A percentile compares a stretch with the other conserved stretches of the same genome.
phyloP scores from a whole-genome alignment of 2,113 vertebrate genomes.

The Andinoacara biseriatus region DNA sequence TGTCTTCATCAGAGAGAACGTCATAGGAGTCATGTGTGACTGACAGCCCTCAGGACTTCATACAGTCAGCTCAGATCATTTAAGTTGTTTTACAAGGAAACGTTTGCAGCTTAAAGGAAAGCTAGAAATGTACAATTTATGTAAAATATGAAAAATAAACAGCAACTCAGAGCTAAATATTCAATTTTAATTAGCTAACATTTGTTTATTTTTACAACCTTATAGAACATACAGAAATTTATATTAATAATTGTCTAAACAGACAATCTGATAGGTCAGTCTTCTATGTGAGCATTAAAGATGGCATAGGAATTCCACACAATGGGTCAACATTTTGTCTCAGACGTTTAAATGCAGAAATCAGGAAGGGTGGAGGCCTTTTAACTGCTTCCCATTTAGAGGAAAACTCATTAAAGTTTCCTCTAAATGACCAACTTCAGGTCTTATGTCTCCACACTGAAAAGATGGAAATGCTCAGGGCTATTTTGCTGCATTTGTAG shows the following conservation, averaged over 20 bases:
- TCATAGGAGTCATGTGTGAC: conserved; percentile 31
- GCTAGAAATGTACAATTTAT: conserved; percentile 64
- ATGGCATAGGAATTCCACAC: background rate
- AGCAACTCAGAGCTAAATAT: background rate
- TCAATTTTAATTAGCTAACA: conserved; percentile 63
- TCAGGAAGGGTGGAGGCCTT: background rate
- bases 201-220: conserved; percentile 65
- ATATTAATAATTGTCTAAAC: conserved; percentile 46
- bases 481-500: background rate
- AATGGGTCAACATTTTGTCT: background rate
- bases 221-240: conserved; percentile 59
- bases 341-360: background rate
- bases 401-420: too few species aligned
- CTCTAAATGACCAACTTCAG: background rate
- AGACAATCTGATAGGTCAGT: background rate
- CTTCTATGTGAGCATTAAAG: conserved; percentile 9
- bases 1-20: conserved; percentile 86
- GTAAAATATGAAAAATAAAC: conserved; percentile 23
- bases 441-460: background rate
- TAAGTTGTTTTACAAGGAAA: background rate
- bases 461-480: background rate
- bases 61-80: background rate
- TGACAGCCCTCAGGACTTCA: conserved; percentile 82
- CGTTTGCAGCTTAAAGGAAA: conserved; percentile 52
- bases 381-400: too few species aligned